Evolutionary conservation across 2,888 invertebrate genomes (phyloP).

Genomic region (Tribolium freemani): DNA sequence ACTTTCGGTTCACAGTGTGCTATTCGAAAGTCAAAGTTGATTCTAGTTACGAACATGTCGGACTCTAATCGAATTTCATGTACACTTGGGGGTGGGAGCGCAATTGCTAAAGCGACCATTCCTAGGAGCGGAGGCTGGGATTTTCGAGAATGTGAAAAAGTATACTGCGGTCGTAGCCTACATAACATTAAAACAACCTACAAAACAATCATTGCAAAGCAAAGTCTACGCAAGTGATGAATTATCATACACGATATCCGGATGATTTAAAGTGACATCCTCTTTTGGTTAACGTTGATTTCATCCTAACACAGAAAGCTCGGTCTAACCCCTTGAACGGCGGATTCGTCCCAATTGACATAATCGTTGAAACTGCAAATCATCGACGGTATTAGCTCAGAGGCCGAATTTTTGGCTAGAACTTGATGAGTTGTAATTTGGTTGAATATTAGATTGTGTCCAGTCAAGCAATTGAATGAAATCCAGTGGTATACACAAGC

Average conservation of each 20-base stretch:
- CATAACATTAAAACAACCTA: constrained; percentile 96
- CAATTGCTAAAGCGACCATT: constrained; percentile 96
- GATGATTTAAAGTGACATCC: constrained; percentile 98
- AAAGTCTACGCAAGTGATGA: neutral
- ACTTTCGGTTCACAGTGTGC: constrained; percentile 98
- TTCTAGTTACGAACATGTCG: constrained; percentile 96
- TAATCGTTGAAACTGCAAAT: constrained; percentile 83
- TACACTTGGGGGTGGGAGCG: constrained; percentile 95
- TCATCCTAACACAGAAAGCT: constrained; percentile 97
- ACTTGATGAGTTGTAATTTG: constrained; percentile 2
- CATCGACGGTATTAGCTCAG: neutral
- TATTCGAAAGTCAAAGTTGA: constrained; percentile 96
- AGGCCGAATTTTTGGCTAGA: neutral
- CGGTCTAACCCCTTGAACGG: constrained; percentile 88
- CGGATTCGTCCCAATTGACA: constrained; percentile 78
- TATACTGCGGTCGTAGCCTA: constrained; percentile 92
- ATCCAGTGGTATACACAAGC: constrained; percentile 44
- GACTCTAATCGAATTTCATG: constrained; percentile 96
- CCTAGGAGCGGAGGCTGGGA: constrained; percentile 89
- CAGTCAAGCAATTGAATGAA: constrained; percentile 45
- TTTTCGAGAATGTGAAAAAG: constrained; percentile 91
- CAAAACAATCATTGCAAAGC: constrained; percentile 6
- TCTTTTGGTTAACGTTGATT: constrained; percentile 96
- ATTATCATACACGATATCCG: constrained; percentile 87
- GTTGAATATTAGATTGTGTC: constrained; percentile 37